Evolutionary conservation across 1,140 invertebrate species (phyloP), one percentile per base, ranked within the genome.

Genomic region (Cotesia glomerata): DNA sequence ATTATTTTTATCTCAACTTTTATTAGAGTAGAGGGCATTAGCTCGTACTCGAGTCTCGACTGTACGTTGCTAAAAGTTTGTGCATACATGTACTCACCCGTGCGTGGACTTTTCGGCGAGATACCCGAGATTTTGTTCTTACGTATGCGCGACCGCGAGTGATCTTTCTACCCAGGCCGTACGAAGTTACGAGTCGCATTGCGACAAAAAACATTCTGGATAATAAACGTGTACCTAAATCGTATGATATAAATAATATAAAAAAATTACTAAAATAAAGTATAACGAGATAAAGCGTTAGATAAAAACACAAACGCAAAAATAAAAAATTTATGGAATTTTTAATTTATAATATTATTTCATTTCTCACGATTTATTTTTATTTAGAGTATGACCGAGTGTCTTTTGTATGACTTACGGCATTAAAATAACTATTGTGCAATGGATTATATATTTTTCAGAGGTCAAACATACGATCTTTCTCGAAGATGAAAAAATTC

Each of bases 151-250:
- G 34, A 52, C 65, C 65, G 51, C 32, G 65, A 67, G 52, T 36
- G 65, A 67, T 67, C 65, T 49, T 16, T 36, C 18, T 64, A 49
- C 49, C 68, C 56, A 56, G 54, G 34, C 34, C 18, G 64, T 45
- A 45, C 39, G 39, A 45, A 45, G 7, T 45, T n/a, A 35, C 61
- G 61, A 66, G 64, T 49, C 45, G 36, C 36, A 39, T 18, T 66
- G 39, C 64, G 18, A 49, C 64, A 16, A 56, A 56, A 56, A 9
- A 56, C n/a, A 56, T 18, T 56, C 39, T 45, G 39, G 39, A 45
- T 45, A 45, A 45, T 45, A 45, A 45, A 5, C 39, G 11, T 45
- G 49, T 51, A n/a, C 9, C 49, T 51, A 26, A 26, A 26, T 26
- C 2, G 1, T 26, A 26, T 26, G 26, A 26, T 26, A 26, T 26